Percentiles rank a stretch among this genome's conserved stretches.
phyloP scores from a whole-genome alignment of 2,888 invertebrate species.

The Tolmerus cingulatus region DNA sequence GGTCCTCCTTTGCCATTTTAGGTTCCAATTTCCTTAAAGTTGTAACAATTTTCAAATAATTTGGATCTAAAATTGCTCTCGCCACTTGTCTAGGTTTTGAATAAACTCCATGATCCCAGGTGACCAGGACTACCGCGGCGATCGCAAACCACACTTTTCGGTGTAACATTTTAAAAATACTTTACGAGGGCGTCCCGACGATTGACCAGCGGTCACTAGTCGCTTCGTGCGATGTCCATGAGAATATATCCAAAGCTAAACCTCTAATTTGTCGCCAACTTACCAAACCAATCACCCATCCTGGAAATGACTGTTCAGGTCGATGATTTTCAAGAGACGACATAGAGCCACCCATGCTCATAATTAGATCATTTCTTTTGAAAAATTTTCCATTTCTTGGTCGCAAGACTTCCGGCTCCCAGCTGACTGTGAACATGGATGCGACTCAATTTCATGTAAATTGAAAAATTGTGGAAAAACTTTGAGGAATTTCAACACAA shows the following conservation, averaged over 20 bases:
- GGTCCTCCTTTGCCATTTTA: slow-evolving; percentile 55
- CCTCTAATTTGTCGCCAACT: slow-evolving; percentile 47
- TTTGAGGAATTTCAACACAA: not conserved
- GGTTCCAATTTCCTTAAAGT: slow-evolving; percentile 58
- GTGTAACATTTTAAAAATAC: not conserved
- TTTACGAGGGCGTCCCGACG: slow-evolving; percentile 38
- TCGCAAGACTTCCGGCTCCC: not conserved
- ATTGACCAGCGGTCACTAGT: slow-evolving; percentile 47
- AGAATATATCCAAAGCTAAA: slow-evolving; percentile 44
- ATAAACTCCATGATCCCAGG: slow-evolving; percentile 46
- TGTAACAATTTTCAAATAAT: slow-evolving; percentile 56
- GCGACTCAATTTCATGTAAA: not conserved
- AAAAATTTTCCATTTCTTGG: not conserved
- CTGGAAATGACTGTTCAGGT: not conserved
- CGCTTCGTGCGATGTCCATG: not conserved
- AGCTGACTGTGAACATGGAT: not conserved
- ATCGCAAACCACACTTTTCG: not conserved
- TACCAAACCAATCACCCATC: slow-evolving; percentile 38
- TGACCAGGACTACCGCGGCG: not conserved
- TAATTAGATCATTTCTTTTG: not conserved
- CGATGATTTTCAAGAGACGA: not conserved
- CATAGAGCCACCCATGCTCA: not conserved
- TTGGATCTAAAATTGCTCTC: slow-evolving; percentile 54
- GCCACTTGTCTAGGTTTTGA: slow-evolving; percentile 48
- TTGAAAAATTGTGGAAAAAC: not conserved